These are phyloP conservation scores for Drosophila murphyi DNA, from an alignment of 1,140 invertebrate species.

Conservation along the genomic window DNA sequence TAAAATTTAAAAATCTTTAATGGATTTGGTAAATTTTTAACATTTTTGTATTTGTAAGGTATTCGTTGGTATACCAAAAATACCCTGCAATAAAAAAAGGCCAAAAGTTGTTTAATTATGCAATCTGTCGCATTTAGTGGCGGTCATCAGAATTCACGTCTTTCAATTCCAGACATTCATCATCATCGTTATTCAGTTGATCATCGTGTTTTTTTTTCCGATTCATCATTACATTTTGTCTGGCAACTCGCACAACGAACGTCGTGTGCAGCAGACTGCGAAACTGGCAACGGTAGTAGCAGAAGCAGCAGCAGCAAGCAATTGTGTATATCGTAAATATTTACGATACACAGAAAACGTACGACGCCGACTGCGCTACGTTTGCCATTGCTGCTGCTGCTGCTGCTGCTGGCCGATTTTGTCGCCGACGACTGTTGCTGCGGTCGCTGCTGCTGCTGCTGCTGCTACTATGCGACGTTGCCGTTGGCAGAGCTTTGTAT, in stretches of 20 bases:
- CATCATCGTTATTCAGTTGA: constrained; percentile 17
- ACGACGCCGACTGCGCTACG: constrained; percentile 2
- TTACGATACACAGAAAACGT: constrained; percentile 40
- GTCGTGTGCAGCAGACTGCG: constrained; percentile 36
- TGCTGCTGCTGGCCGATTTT: constrained; percentile 16
- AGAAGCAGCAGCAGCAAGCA: constrained; percentile 9
- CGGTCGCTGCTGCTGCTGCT: not conserved
- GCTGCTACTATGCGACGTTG: constrained; percentile 15
- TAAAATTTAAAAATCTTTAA: no score
- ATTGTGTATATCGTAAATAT: constrained; percentile 37
- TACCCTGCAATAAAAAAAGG: not conserved
- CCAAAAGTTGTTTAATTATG: constrained; percentile 28
- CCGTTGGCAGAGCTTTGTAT: constrained; percentile 28
- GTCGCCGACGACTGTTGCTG: not conserved
- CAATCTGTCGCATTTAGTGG: constrained; percentile 36
- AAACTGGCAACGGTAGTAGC: constrained; percentile 17
- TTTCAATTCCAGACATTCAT: constrained; percentile 17
- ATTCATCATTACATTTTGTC: constrained; percentile 23
- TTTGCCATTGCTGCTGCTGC: not conserved
- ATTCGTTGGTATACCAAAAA: not conserved
- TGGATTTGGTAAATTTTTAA: no score
- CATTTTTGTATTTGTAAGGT: not conserved
- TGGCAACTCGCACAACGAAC: constrained; percentile 30
- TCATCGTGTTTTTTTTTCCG: constrained; percentile 22
- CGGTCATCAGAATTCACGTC: constrained; percentile 19